A percentile compares a stretch with the other conserved stretches of the same genome.
Evolutionary conservation across 1,140 invertebrate genomes (phyloP).

Genomic region (Leptopilina boulardi): DNA sequence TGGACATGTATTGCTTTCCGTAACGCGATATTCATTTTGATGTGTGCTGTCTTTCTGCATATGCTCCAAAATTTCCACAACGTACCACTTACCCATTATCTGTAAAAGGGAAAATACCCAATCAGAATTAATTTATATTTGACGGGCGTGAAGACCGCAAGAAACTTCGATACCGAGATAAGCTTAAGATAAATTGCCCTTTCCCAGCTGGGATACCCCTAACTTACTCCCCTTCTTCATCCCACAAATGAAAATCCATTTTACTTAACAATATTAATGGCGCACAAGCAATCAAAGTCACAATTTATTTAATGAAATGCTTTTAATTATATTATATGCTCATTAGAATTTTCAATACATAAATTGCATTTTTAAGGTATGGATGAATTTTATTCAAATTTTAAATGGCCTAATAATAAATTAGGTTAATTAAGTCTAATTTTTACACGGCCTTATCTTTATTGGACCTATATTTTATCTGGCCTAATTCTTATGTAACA

Average conservation of each 20-base stretch:
- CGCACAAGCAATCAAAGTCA: not conserved
- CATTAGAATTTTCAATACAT: not conserved
- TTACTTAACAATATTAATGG: slow-evolving; percentile 3
- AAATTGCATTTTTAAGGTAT: not conserved
- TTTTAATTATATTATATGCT: not conserved
- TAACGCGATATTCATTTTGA: slow-evolving; percentile 34
- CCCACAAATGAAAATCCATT: not conserved
- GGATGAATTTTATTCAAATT: too few relatives aligned
- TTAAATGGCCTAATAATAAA: too few relatives aligned
- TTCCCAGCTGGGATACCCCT: not conserved
- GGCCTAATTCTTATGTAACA: too few relatives aligned
- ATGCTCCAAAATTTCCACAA: slow-evolving; percentile 64
- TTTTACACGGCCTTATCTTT: too few relatives aligned
- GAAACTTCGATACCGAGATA: slow-evolving; percentile 26
- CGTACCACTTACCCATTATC: slow-evolving; percentile 70
- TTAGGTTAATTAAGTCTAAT: too few relatives aligned
- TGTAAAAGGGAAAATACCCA: slow-evolving; percentile 51
- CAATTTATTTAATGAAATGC: not conserved
- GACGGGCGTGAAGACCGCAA: slow-evolving; percentile 16
- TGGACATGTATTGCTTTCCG: slow-evolving; percentile 58
- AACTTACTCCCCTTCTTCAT: too few relatives aligned
- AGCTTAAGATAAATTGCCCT: slow-evolving; percentile 13
- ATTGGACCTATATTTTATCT: too few relatives aligned
- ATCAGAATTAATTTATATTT: slow-evolving; percentile 30
- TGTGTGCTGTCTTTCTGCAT: slow-evolving; percentile 42